Percentiles rank a stretch among this genome's conserved stretches.
These are phyloP conservation scores for Cheilosia impressa DNA, from an alignment of 2,888 invertebrate species.

Conservation along the genomic window DNA sequence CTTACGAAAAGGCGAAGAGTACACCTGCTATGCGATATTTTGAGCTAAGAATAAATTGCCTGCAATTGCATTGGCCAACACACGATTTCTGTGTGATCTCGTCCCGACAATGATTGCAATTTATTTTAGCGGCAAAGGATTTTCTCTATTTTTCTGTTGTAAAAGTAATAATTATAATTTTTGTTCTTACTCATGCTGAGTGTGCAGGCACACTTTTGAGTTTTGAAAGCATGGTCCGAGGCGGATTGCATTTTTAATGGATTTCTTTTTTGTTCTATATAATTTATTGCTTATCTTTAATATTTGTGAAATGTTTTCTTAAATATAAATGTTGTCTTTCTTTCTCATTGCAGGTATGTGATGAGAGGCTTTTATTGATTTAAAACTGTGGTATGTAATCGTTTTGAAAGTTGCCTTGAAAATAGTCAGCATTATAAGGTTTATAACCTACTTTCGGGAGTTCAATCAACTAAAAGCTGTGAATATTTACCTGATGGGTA, in stretches of 20 bases:
- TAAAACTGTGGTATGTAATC: background rate
- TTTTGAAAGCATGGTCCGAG: background rate
- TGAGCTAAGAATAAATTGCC: conserved; percentile 68
- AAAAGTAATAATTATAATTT: conserved; percentile 43
- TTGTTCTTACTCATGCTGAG: background rate
- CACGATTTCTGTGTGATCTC: conserved; percentile 52
- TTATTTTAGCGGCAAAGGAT: conserved; percentile 40
- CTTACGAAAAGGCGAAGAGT: conserved; percentile 23
- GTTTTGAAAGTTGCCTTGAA: background rate
- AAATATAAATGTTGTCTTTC: conserved; percentile 30
- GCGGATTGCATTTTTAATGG: conserved; percentile 17
- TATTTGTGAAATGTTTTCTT: conserved; percentile 34
- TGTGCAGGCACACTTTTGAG: no score
- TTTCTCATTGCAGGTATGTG: conserved; percentile 66
- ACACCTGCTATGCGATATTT: conserved; percentile 70
- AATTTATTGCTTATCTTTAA: conserved; percentile 34
- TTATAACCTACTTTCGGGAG: no score
- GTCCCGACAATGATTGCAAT: conserved; percentile 59
- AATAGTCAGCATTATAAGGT: background rate
- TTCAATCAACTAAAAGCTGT: background rate
- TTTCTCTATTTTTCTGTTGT: background rate
- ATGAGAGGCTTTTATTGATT: conserved; percentile 14
- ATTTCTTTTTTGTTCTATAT: conserved; percentile 19
- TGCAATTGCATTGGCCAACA: conserved; percentile 49
- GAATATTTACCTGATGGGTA: no score